Evolutionary conservation across 2,113 vertebrate genomes (phyloP).

Genomic region (Thunnus thynnus): DNA sequence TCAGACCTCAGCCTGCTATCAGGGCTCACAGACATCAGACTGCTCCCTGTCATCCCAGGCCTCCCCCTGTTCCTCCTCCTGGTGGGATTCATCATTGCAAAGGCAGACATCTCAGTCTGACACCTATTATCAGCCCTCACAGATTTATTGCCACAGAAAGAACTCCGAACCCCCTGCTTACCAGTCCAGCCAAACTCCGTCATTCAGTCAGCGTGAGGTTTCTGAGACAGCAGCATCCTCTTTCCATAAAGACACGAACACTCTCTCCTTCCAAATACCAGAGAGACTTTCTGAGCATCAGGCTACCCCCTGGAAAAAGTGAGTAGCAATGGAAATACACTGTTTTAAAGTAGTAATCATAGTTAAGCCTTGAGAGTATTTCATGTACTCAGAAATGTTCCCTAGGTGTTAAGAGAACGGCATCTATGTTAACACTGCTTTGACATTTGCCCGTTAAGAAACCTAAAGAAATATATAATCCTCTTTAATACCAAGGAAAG

Average conservation of each 20-base stretch:
- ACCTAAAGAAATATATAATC: not conserved
- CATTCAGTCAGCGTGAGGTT: constrained; percentile 41
- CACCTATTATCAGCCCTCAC: constrained; percentile 43
- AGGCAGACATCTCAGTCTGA: constrained; percentile 17
- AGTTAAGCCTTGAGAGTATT: not conserved
- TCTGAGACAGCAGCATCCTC: constrained; percentile 6
- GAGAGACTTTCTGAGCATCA: constrained; percentile 8
- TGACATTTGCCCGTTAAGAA: not conserved
- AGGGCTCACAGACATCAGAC: constrained; percentile 29
- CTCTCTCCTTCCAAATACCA: constrained; percentile 21
- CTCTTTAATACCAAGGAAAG: not conserved
- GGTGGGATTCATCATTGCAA: constrained; percentile 51
- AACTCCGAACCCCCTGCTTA: constrained; percentile 5
- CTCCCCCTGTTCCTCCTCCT: constrained; percentile 20
- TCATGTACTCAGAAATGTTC: not conserved
- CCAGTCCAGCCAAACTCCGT: constrained; percentile 35
- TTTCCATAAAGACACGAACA: constrained; percentile 5
- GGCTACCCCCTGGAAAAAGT: constrained; percentile 45
- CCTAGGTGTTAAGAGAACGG: not conserved
- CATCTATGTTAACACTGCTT: not conserved
- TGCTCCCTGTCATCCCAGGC: constrained; percentile 37
- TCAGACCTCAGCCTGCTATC: constrained; percentile 29
- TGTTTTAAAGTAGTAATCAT: not conserved
- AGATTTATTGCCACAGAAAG: constrained; percentile 47
- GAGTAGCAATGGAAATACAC: constrained; percentile 17